These are phyloP conservation scores for Rhizoglyphus robini DNA, from an alignment of 1,140 invertebrate species.

Conservation along the genomic window DNA sequence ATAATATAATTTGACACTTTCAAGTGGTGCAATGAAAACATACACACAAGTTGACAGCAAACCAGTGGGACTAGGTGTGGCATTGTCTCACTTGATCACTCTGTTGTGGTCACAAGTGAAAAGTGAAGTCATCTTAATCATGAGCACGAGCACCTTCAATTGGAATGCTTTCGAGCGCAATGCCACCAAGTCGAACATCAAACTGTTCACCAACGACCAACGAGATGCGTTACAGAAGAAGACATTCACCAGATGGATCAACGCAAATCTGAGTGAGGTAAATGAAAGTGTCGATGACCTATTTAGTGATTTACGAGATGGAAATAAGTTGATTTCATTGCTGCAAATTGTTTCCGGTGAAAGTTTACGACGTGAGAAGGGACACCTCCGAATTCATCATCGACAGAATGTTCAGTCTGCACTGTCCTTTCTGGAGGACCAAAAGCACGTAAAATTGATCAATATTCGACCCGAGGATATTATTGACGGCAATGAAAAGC, in stretches of 20 bases:
- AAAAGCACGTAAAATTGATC: conserved; percentile 89
- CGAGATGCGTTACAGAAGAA: neutral
- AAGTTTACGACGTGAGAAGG: conserved; percentile 84
- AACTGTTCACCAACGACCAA: too few species aligned
- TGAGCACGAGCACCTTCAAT: too few species aligned
- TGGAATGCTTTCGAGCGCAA: too few species aligned
- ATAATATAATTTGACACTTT: too few species aligned
- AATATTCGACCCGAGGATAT: conserved; percentile 98
- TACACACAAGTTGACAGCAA: too few species aligned
- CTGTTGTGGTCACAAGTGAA: too few species aligned
- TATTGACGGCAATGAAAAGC: conserved; percentile 95
- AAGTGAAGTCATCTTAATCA: too few species aligned
- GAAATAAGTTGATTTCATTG: conserved; percentile 86
- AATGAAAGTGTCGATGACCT: conserved; percentile 80
- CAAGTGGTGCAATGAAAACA: too few species aligned
- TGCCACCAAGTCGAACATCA: too few species aligned
- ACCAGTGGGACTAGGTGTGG: too few species aligned
- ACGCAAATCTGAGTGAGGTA: conserved; percentile 40
- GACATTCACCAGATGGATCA: neutral
- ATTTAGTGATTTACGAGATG: conserved; percentile 89
- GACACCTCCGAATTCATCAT: conserved; percentile 91
- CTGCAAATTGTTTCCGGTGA: conserved; percentile 91
- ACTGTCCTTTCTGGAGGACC: conserved; percentile 75
- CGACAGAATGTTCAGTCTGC: conserved; percentile 91
- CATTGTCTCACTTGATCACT: too few species aligned